Evolutionary conservation across 2,888 invertebrate genomes (phyloP), one percentile per base, ranked within the genome.

Genomic region (Carabus problematicus): DNA sequence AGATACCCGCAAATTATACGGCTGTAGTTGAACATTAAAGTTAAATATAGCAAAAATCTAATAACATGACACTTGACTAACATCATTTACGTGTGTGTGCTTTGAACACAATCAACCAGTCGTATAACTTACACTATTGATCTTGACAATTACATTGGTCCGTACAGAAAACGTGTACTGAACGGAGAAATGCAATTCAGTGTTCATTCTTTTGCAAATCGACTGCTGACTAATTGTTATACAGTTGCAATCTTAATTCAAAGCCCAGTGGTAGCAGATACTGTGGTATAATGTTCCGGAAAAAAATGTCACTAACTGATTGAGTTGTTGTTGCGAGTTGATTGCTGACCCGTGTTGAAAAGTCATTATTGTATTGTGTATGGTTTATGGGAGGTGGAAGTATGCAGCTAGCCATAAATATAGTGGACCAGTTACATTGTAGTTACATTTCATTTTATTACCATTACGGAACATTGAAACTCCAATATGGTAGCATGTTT

Each of bases 1-100:
- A 29, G 29, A 29, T 3, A 56, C 29, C 3, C 8, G 56, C 29
- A 56, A 40, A 56, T 40, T 56, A 40, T 56, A 56, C 14, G 29
- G 19, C 8, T 59, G 16, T 42, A 18, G 41, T 18, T 41, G 14
- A 18, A 18, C 59, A 59, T 59, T 59, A 59, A 59, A 59, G 40
- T 59, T 59, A 42, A 59, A 59, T 59, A 59, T 59, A 12, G 59
- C 18, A 59, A 59, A 59, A 40, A 12, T 59, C 16, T 59, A 59
- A 59, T 59, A 59, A 59, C 42, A 59, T 40, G 59, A 59, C 59
- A 59, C 59, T 59, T 59, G 8, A 16, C 42, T 42, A 12, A 42
- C 59, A 59, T 58, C 40, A 58, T 41, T 59, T 59, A 59, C 59
- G 52, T 52, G 52, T 16, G 52, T 52, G 52, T 16, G 19, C 52